Evolutionary conservation across 2,113 vertebrate species (phyloP).

Genomic region (Crotophaga sulcirostris): DNA sequence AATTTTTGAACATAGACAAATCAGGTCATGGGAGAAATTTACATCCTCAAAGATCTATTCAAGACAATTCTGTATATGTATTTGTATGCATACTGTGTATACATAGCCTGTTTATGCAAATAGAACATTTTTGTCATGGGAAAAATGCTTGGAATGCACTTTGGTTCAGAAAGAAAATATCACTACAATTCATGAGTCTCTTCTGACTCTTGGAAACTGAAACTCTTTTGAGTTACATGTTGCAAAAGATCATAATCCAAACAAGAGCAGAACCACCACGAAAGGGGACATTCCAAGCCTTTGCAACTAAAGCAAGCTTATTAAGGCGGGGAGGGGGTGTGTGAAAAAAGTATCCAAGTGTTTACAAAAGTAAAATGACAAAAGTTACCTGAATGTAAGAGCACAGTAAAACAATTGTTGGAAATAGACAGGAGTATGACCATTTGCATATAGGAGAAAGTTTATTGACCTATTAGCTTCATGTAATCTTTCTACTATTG

Average conservation of each 20-base stretch:
- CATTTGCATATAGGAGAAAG: not conserved
- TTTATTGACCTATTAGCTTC: not conserved
- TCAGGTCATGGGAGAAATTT: not conserved
- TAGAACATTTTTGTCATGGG: slow-evolving; percentile 43
- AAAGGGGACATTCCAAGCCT: not conserved
- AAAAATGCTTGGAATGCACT: slow-evolving; percentile 60
- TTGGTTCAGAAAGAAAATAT: not conserved
- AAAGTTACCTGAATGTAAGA: not conserved
- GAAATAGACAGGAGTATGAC: not conserved
- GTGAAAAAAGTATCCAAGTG: not conserved
- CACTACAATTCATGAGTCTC: not conserved
- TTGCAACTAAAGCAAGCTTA: not conserved
- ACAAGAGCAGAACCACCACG: not conserved
- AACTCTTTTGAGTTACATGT: not conserved
- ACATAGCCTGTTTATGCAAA: not conserved
- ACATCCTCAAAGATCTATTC: not conserved
- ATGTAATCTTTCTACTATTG: not conserved
- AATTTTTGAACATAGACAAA: not conserved
- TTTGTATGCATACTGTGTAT: not conserved
- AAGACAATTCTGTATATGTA: not conserved
- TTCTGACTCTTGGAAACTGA: not conserved
- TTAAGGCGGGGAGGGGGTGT: not conserved
- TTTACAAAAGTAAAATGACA: not conserved
- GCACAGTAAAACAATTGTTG: not conserved
- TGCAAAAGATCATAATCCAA: slow-evolving; percentile 14